These are phyloP conservation scores for Botia almorhae DNA, from an alignment of 2,797 vertebrate species.

Conservation along the genomic window DNA sequence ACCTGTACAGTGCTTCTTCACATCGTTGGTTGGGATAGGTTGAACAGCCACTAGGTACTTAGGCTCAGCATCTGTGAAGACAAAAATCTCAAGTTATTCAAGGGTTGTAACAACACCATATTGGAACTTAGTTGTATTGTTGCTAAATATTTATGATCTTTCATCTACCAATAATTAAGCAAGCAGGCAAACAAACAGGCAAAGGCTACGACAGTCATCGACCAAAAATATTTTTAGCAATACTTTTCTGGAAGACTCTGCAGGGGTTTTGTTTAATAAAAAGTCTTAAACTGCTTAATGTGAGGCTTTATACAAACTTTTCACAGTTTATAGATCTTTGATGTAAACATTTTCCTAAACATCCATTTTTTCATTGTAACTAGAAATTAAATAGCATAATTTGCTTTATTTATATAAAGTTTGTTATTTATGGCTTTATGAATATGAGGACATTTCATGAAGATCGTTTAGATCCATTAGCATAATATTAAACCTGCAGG, in stretches of 20 bases:
- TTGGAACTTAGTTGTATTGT: background rate
- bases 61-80: constrained; percentile 88
- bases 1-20: constrained; percentile 82
- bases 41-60: constrained; percentile 92
- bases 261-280: constrained; percentile 28
- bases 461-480: background rate
- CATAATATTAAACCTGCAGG: constrained; percentile 1
- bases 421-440: constrained; percentile 6
- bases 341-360: constrained; percentile 27
- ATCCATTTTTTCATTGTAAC: constrained; percentile 22
- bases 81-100: constrained; percentile 31
- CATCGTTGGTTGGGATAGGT: constrained; percentile 79
- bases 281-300: constrained; percentile 12
- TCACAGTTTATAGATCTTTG: constrained; percentile 25
- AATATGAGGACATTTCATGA: constrained; percentile 1
- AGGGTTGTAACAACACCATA: constrained; percentile 6
- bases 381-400: background rate
- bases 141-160: background rate
- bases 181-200: background rate
- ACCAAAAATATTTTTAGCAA: background rate
- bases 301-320: background rate
- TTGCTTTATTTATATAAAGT: background rate
- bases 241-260: background rate
- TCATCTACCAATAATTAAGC: background rate
- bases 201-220: background rate